Evolutionary conservation across 2,888 invertebrate species (phyloP).

Genomic region (Callosobruchus maculatus): DNA sequence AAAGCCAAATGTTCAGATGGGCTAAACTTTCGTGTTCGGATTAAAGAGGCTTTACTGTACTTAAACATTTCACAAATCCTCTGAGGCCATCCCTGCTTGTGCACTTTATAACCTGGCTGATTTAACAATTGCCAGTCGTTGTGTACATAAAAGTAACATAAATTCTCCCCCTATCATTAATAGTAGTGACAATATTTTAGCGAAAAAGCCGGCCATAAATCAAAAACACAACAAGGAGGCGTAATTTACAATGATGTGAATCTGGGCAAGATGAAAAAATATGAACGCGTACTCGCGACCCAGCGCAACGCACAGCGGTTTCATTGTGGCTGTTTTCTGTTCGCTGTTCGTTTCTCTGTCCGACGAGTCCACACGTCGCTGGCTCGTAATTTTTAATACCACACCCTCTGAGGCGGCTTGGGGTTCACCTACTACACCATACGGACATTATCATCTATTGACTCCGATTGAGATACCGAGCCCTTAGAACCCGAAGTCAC

Average conservation of each 20-base stretch:
- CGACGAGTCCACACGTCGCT: background rate
- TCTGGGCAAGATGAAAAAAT: background rate
- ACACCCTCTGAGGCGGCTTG: background rate
- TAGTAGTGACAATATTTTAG: conserved; percentile 13
- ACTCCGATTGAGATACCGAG: no score
- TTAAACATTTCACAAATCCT: background rate
- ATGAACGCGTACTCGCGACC: background rate
- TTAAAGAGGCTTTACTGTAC: no score
- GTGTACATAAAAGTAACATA: conserved; percentile 1
- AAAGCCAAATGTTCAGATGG: no score
- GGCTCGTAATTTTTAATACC: background rate
- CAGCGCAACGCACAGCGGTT: background rate
- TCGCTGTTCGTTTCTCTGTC: background rate
- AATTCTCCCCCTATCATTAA: conserved; percentile 6
- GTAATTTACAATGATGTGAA: conserved; percentile 22
- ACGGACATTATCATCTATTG: no score
- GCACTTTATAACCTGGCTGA: background rate
- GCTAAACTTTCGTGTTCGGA: no score
- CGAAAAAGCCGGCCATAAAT: conserved; percentile 26
- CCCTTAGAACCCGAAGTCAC: no score
- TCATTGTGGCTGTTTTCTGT: background rate
- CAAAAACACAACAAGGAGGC: conserved; percentile 25
- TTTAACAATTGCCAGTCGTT: background rate
- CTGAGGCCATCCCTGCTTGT: background rate
- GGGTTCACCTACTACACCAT: no score